A percentile compares a stretch with the other conserved stretches of the same genome.
Conservation (phyloP, 2,113 vertebrate genomes). For the Tylochromis polylepis region DNA sequence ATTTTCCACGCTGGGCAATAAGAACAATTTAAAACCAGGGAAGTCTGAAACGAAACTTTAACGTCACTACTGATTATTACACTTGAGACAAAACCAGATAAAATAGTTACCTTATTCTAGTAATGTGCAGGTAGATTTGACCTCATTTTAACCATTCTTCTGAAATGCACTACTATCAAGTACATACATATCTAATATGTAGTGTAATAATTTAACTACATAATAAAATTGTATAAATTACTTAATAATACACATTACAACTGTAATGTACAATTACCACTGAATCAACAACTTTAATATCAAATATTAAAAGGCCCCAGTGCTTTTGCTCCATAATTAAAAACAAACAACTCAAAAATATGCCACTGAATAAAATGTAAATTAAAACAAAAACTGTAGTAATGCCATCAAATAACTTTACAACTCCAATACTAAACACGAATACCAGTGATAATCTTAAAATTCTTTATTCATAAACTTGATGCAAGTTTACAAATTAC, state of each 20-base stretch:
- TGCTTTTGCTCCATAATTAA: background rate
- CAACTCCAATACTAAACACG: background rate
- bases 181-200: too few species aligned
- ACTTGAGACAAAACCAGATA: background rate
- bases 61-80: background rate
- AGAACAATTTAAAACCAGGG: background rate
- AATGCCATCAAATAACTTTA: background rate
- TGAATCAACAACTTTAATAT: background rate
- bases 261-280: background rate
- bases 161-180: too few species aligned
- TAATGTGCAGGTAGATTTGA: background rate
- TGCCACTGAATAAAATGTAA: background rate
- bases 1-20: background rate
- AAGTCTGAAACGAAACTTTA: background rate
- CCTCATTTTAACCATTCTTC: background rate
- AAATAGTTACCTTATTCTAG: background rate
- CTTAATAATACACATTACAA: background rate
- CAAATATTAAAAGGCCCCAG: background rate
- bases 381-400: background rate
- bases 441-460: conserved; percentile 42
- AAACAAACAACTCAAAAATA: background rate
- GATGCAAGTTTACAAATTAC: conserved; percentile 84
- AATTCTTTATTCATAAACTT: conserved; percentile 85
- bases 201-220: background rate
- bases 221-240: background rate